phyloP scores from a whole-genome alignment of 1,140 invertebrate genomes.

The Trichonephila inaurata region DNA sequence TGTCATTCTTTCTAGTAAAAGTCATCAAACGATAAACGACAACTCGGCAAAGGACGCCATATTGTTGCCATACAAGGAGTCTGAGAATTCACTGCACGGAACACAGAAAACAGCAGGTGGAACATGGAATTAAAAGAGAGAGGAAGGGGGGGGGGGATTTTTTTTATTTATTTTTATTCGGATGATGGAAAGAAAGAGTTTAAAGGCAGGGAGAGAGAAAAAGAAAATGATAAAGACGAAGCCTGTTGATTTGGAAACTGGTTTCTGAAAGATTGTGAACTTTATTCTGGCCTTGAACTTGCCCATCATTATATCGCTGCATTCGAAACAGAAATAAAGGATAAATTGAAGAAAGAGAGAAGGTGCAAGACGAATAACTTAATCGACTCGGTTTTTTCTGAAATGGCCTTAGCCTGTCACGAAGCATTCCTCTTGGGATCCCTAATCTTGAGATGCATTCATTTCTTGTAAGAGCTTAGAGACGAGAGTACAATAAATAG shows the following conservation, averaged over 20 bases:
- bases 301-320: slow-evolving; percentile 45
- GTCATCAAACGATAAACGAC: background rate
- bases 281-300: slow-evolving; percentile 62
- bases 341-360: slow-evolving; percentile 2
- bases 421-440: too few species aligned
- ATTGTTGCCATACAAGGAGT: slow-evolving; percentile 38
- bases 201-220: background rate
- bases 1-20: background rate
- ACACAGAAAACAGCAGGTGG: background rate
- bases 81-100: background rate
- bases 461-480: too few species aligned
- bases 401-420: too few species aligned
- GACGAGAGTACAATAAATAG: too few species aligned
- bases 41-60: slow-evolving; percentile 13
- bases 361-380: background rate
- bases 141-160: background rate
- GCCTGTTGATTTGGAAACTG: slow-evolving; percentile 37
- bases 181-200: slow-evolving; percentile 43
- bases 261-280: slow-evolving; percentile 51
- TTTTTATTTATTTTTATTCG: slow-evolving; percentile 1
- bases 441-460: too few species aligned
- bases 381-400: background rate
- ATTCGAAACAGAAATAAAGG: slow-evolving; percentile 46
- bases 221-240: background rate
- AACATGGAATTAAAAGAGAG: background rate